phyloP scores from a whole-genome alignment of 64 coral and sea anemone species.

The Cladopsammia gracilis region DNA sequence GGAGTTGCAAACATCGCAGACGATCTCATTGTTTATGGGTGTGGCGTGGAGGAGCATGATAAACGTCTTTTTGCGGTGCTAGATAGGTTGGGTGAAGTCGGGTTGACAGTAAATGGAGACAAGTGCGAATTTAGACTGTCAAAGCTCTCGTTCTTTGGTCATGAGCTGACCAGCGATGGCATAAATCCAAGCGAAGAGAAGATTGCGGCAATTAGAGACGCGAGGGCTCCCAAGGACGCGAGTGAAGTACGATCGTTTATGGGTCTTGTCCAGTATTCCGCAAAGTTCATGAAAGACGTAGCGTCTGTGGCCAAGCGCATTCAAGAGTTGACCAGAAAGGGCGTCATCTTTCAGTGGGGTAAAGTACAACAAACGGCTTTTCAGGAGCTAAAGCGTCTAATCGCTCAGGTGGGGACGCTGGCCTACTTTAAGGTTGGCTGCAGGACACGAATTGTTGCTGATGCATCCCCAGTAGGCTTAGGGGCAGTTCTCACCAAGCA shows the following conservation, averaged over 20 bases:
- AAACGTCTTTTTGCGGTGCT: too few relatives aligned
- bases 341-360: neutral
- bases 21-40: too few relatives aligned
- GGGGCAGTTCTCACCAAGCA: neutral
- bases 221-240: too few relatives aligned
- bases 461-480: neutral
- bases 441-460: conserved; percentile 7
- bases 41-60: conserved; percentile 11
- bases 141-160: too few relatives aligned
- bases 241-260: neutral
- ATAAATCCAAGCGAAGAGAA: too few relatives aligned
- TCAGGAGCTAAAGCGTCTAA: too few relatives aligned
- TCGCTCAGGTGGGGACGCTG: neutral
- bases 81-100: too few relatives aligned
- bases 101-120: too few relatives aligned
- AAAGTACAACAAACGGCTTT: neutral
- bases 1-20: conserved; percentile 44
- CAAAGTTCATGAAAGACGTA: too few relatives aligned
- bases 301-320: neutral
- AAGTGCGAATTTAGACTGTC: too few relatives aligned
- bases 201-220: neutral
- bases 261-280: neutral
- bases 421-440: neutral
- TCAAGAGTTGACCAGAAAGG: neutral
- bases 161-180: too few relatives aligned